These are phyloP conservation scores for Aegithalos caudatus DNA, from an alignment of 2,113 vertebrate species.

Conservation along the genomic window DNA sequence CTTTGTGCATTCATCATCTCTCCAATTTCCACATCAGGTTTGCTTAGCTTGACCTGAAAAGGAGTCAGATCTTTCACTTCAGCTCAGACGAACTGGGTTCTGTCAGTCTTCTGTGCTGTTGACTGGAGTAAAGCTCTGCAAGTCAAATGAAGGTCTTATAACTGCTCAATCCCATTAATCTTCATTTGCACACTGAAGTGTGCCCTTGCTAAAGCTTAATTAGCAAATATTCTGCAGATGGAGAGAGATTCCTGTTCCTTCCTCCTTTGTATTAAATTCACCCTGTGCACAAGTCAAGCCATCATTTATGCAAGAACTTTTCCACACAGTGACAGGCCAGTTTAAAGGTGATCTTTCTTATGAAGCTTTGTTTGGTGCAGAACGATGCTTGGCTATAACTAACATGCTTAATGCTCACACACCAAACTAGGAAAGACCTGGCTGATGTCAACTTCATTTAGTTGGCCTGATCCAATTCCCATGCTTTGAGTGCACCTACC, in stretches of 20 bases:
- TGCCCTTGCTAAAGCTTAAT: neutral
- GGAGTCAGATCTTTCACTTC: accelerated
- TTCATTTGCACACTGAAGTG: neutral
- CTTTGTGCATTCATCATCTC: neutral
- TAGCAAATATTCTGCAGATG: neutral
- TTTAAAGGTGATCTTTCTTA: neutral
- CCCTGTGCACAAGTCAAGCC: neutral
- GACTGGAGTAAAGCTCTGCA: neutral
- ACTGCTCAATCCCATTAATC: conserved; percentile 26
- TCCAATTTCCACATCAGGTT: neutral
- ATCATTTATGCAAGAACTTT: neutral
- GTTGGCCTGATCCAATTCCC: neutral
- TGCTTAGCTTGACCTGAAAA: neutral
- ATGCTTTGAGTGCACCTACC: neutral
- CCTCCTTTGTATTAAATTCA: neutral
- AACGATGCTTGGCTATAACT: neutral
- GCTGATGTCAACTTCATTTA: neutral
- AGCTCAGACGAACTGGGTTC: neutral
- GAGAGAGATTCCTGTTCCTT: neutral
- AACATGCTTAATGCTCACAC: neutral
- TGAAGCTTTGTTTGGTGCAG: neutral
- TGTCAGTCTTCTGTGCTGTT: neutral
- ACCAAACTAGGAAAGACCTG: neutral
- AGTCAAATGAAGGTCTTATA: conserved; percentile 8
- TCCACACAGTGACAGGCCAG: neutral